phyloP scores from a whole-genome alignment of 2,797 vertebrate species.

The Eupleurogrammus muticus region DNA sequence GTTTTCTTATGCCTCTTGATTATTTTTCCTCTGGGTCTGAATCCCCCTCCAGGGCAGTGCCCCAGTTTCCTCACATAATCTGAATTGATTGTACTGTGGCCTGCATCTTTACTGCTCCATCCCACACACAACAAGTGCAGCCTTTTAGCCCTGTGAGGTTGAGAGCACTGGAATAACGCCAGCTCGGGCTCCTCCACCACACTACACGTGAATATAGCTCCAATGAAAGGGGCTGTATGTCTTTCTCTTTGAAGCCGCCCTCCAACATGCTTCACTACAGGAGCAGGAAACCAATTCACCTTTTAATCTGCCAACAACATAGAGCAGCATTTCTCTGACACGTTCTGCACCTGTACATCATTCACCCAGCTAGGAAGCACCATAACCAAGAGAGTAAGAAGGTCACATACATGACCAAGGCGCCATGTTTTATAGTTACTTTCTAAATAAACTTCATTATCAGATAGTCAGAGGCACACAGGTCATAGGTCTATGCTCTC shows the following conservation, averaged over 20 bases:
- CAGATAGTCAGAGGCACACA: not conserved
- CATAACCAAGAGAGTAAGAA: not conserved
- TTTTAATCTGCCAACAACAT: not conserved
- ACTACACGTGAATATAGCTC: slow-evolving; percentile 12
- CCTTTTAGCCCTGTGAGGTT: slow-evolving; percentile 43
- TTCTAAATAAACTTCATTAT: slow-evolving; percentile 1
- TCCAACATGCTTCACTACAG: not conserved
- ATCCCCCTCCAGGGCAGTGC: slow-evolving; percentile 49
- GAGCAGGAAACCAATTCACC: slow-evolving; percentile 8
- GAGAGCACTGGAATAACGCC: slow-evolving; percentile 40
- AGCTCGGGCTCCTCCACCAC: slow-evolving; percentile 8
- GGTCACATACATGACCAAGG: not conserved
- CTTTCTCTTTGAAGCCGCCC: slow-evolving; percentile 26
- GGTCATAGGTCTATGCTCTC: not conserved
- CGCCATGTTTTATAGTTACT: slow-evolving; percentile 6
- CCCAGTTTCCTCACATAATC: slow-evolving; percentile 33
- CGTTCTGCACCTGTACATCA: not conserved
- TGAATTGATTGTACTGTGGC: slow-evolving; percentile 50
- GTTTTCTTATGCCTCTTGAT: slow-evolving; percentile 55
- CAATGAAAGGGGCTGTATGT: slow-evolving; percentile 22
- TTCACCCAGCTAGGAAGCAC: not conserved
- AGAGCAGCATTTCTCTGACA: slow-evolving; percentile 1
- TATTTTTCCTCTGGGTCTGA: slow-evolving; percentile 50
- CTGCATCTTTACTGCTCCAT: slow-evolving; percentile 33
- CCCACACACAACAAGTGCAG: slow-evolving; percentile 41